phyloP scores from a whole-genome alignment of 2,797 vertebrate genomes.

The Pangasius macronema region DNA sequence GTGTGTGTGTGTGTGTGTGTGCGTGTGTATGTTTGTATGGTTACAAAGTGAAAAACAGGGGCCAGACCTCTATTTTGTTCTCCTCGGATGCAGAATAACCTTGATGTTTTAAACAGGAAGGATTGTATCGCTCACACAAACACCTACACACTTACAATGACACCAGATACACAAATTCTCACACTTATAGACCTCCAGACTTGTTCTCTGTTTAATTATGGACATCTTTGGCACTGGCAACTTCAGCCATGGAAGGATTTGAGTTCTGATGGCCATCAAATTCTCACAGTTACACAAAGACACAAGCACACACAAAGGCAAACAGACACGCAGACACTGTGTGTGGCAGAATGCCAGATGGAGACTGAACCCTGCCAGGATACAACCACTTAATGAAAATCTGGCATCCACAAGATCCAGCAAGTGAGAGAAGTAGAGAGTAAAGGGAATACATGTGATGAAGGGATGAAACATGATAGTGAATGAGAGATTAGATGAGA shows the following conservation, averaged over 20 bases:
- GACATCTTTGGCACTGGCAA: constrained; percentile 47
- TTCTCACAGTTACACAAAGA: constrained; percentile 31
- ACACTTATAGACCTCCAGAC: constrained; percentile 42
- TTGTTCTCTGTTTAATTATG: constrained; percentile 53
- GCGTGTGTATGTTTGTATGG: no score
- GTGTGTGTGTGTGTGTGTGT: neutral
- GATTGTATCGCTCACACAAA: constrained; percentile 11
- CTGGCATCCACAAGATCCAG: constrained; percentile 74
- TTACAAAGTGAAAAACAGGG: constrained; percentile 45
- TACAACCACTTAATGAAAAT: constrained; percentile 95
- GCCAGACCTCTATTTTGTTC: neutral
- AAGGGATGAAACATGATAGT: constrained; percentile 65
- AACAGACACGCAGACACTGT: constrained; percentile 36
- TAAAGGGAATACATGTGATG: constrained; percentile 56
- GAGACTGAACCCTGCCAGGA: constrained; percentile 75
- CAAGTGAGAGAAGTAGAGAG: constrained; percentile 45
- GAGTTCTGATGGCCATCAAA: constrained; percentile 48
- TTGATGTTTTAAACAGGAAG: constrained; percentile 31
- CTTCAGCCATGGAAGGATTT: constrained; percentile 50
- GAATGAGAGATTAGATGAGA: constrained; percentile 70
- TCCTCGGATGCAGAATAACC: constrained; percentile 44
- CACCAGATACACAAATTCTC: constrained; percentile 23
- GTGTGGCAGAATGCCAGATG: constrained; percentile 70
- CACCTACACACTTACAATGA: constrained; percentile 16
- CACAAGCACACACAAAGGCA: constrained; percentile 40